Evolutionary conservation across 2,113 vertebrate genomes (phyloP).

Genomic region (Cercopithecus mona): DNA sequence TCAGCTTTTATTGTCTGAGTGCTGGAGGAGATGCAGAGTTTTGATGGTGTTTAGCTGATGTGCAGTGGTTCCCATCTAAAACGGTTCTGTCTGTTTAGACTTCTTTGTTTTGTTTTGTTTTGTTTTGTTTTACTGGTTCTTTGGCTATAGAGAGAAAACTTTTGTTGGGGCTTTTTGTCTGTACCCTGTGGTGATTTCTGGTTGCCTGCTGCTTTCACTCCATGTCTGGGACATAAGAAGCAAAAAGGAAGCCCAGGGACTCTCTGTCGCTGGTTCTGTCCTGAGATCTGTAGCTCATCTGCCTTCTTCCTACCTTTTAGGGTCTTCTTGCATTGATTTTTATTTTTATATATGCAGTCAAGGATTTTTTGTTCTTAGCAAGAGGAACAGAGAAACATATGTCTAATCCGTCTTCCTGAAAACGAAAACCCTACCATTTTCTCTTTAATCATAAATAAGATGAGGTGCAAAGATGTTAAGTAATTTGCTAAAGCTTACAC

Average conservation of each 20-base stretch:
- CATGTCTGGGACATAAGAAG: neutral
- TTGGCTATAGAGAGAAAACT: neutral
- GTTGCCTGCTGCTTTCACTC: neutral
- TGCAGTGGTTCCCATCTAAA: neutral
- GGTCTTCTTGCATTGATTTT: neutral
- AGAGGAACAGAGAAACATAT: neutral
- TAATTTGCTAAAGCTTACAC: neutral
- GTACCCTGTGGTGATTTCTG: neutral
- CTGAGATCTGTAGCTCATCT: neutral
- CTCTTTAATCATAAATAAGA: neutral
- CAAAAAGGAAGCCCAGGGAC: neutral
- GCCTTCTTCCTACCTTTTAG: neutral
- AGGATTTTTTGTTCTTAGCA: neutral
- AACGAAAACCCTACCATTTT: neutral
- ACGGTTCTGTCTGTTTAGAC: neutral
- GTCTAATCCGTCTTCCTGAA: neutral
- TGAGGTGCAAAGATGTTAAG: neutral
- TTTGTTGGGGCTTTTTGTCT: neutral
- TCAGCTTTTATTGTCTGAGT: neutral
- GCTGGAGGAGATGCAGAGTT: fast-evolving
- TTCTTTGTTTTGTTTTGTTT: no score
- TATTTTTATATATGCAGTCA: neutral
- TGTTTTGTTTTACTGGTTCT: neutral
- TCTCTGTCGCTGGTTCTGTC: neutral
- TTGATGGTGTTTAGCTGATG: neutral